Percentiles rank a stretch among this genome's conserved stretches.
Conservation (phyloP, 2,113 vertebrate genomes). For the Macrotus californicus region DNA sequence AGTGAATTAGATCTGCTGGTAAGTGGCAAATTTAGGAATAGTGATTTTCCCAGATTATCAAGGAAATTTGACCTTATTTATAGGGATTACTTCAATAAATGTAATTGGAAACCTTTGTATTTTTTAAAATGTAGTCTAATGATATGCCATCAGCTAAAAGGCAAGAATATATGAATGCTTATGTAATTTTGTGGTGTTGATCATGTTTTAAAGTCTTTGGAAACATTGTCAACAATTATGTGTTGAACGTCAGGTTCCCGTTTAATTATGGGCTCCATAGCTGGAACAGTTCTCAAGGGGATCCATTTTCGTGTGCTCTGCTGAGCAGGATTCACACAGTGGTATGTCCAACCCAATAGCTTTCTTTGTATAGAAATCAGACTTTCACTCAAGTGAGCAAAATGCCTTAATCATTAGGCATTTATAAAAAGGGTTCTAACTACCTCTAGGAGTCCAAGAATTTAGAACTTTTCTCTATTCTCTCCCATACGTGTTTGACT, state of each 20-base stretch:
- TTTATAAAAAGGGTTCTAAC: conserved; percentile 22
- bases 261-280: neutral
- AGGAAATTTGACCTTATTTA: conserved; percentile 31
- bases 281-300: neutral
- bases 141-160: neutral
- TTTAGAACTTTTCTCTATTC: neutral
- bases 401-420: conserved; percentile 41
- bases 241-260: neutral
- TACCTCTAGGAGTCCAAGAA: neutral
- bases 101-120: conserved; percentile 1
- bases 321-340: conserved; percentile 20
- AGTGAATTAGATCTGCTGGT: conserved; percentile 13
- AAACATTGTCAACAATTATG: neutral
- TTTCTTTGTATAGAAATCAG: conserved; percentile 55
- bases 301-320: neutral
- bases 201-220: conserved; percentile 33
- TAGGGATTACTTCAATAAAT: neutral
- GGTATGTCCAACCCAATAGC: neutral
- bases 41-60: conserved; percentile 7
- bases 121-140: conserved; percentile 29
- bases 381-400: conserved; percentile 37
- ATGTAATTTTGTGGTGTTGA: neutral
- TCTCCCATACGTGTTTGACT: neutral
- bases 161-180: neutral
- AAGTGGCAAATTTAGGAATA: conserved; percentile 32